Conservation (phyloP, 2,888 invertebrate species). For the Clusia tigrina region DNA sequence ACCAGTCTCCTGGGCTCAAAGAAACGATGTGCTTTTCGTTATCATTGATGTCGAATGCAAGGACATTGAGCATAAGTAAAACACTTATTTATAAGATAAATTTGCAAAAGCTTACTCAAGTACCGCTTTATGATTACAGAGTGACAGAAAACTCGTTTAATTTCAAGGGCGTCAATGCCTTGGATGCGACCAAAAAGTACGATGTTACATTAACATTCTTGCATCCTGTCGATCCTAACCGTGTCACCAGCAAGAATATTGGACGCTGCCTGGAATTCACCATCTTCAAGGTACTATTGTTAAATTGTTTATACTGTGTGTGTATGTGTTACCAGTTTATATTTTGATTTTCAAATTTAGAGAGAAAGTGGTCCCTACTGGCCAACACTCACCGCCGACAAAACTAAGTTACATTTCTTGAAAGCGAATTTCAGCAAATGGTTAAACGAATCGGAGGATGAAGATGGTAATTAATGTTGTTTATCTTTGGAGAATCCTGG, state of each 20-base stretch:
- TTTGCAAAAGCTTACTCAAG: constrained; percentile 7
- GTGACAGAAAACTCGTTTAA: constrained; percentile 77
- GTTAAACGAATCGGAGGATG: constrained; percentile 95
- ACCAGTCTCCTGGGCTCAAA: constrained; percentile 93
- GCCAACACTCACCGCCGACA: constrained; percentile 86
- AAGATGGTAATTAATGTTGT: constrained; percentile 69
- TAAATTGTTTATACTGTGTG: constrained; percentile 27
- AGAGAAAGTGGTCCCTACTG: constrained; percentile 80
- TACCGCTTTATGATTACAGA: constrained; percentile 57
- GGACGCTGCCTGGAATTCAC: constrained; percentile 80
- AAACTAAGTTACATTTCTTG: constrained; percentile 91
- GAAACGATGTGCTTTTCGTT: constrained; percentile 81
- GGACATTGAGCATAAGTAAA: constrained; percentile 78
- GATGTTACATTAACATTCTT: constrained; percentile 88
- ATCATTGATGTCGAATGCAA: constrained; percentile 92
- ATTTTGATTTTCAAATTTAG: constrained; percentile 44
- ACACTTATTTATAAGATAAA: constrained; percentile 34
- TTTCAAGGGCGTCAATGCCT: constrained; percentile 83
- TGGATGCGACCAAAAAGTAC: constrained; percentile 83
- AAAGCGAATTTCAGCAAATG: constrained; percentile 98
- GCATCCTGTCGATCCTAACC: constrained; percentile 82
- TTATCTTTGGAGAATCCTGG: not conserved
- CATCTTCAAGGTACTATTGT: constrained; percentile 70
- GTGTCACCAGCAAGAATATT: constrained; percentile 75
- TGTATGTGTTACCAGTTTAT: not conserved